Base-by-base conservation (phyloP, 2,797 vertebrate genomes). In the Hybognathus amarus region DNA sequence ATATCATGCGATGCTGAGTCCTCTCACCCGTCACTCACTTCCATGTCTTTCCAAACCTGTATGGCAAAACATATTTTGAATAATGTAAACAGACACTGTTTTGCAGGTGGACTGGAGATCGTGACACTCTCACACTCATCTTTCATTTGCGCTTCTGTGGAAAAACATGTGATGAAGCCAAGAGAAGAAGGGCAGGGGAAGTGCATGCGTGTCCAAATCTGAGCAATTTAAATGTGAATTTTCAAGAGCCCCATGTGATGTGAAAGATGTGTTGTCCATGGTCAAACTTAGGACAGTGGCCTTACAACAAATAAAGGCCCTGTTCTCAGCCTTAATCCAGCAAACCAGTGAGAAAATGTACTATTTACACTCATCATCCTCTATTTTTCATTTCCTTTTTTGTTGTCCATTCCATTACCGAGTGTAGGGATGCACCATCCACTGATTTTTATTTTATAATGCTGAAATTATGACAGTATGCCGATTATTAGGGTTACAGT, bases 291-390 rank as follows among this genome's bases (percentile, higher is more conserved):
- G 50, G 38, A 30, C 24, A 61, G 70, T 45, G 8, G 20, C 45
- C 22, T 66, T 73, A 13, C 13, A 63, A 13, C 40, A 79, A 30
- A 77, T 59, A 64, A 83, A 59, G 68, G 24, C 18, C 12, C 2
- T 13, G 30, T 79, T 79, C 52, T 73, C 27, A 38, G 10, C 36
- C 50, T 47, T 79, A 83, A 74, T 74, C 17, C 54, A 70, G 36
- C 63, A 50, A 64, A 83, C 8, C 4, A 38, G 40, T 59, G 22
- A 67, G 27, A 79, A 78, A 77, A 71, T n/a, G 10, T 38, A 79
- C 5, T 18, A 77, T 82, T 77, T 71, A 78, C 59, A 82, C 61
- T 68, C 11, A 17, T 73, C 77, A 82, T 40, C n/a, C 74, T 20
- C 24, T 64, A 15, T 38, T 50, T 73, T 84, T 67, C 5, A 68